Evolutionary conservation across 2,113 vertebrate genomes (phyloP).

Genomic region (Candoia aspera): DNA sequence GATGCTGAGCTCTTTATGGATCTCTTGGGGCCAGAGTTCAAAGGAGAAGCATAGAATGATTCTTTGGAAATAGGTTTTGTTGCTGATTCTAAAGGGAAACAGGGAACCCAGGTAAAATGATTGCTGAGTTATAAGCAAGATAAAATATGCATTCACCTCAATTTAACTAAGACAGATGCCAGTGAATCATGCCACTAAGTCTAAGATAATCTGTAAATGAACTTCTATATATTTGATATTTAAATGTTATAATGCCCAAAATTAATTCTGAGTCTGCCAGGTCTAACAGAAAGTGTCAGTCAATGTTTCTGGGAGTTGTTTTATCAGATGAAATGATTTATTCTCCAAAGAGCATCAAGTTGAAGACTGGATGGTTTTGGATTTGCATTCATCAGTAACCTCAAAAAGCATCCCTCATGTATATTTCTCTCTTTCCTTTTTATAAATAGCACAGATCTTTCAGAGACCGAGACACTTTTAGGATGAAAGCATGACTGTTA

Average conservation of each 20-base stretch:
- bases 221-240: constrained; percentile 51
- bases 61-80: constrained; percentile 39
- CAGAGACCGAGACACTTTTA: constrained; percentile 11
- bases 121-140: constrained; percentile 44
- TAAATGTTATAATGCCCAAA: constrained; percentile 50
- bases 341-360: background rate
- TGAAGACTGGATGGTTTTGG: constrained; percentile 9
- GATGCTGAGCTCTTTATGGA: background rate
- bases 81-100: background rate
- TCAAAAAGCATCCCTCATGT: constrained; percentile 17
- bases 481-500: constrained; percentile 10
- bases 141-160: constrained; percentile 44
- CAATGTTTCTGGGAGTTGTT: constrained; percentile 42
- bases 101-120: constrained; percentile 20
- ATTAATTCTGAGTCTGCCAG: constrained; percentile 44
- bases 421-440: constrained; percentile 4
- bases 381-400: constrained; percentile 40
- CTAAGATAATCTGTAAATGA: constrained; percentile 51
- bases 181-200: constrained; percentile 34
- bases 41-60: constrained; percentile 15
- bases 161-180: constrained; percentile 58
- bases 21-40: background rate
- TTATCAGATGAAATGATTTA: constrained; percentile 35
- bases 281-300: constrained; percentile 34
- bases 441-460: accelerated